These are phyloP conservation scores for Tipula unca DNA, from an alignment of 2,888 invertebrate genomes.

Conservation along the genomic window DNA sequence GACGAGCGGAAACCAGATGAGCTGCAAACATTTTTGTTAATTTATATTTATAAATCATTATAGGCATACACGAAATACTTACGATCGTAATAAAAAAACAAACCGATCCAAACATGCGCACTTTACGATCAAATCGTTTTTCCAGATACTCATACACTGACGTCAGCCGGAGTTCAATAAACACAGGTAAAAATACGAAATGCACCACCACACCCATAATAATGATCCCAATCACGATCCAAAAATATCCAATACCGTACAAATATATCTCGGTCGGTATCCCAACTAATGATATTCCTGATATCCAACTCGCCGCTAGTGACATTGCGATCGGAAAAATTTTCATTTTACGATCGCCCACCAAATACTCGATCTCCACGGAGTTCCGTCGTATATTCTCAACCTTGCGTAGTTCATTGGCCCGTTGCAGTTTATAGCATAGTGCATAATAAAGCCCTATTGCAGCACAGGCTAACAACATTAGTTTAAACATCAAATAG, in stretches of 20 bases:
- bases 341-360: neutral
- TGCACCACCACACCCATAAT: slow-evolving; percentile 16
- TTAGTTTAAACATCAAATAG: slow-evolving; percentile 1
- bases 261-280: slow-evolving; percentile 14
- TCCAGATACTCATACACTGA: neutral
- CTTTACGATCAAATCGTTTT: neutral
- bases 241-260: neutral
- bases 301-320: neutral
- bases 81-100: neutral
- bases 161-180: neutral
- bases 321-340: neutral
- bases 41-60: neutral
- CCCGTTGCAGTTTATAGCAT: neutral
- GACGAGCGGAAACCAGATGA: slow-evolving; percentile 9
- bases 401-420: neutral
- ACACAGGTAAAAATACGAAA: neutral
- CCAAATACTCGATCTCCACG: neutral
- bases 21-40: neutral
- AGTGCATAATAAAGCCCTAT: neutral
- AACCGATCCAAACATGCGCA: neutral
- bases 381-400: neutral
- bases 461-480: neutral
- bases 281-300: neutral
- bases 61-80: neutral
- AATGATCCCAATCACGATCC: neutral